Conservation (phyloP, 2,888 invertebrate genomes). For the Pammene fasciana region DNA sequence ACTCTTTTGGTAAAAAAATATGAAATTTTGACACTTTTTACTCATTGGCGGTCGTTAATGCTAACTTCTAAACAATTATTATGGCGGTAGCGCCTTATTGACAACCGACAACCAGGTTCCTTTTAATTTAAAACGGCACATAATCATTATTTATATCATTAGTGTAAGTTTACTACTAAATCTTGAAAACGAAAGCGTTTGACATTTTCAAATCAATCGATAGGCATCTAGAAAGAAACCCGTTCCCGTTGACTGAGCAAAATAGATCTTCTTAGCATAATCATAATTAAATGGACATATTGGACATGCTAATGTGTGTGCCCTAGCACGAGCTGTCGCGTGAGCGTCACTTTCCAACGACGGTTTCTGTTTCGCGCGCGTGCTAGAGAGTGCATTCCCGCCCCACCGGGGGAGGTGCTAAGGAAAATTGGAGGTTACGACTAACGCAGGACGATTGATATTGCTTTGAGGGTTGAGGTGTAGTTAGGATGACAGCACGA, state of each 20-base stretch:
- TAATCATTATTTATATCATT: too few species aligned
- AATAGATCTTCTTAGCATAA: slow-evolving; percentile 37
- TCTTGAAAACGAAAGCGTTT: slow-evolving; percentile 31
- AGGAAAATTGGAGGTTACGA: slow-evolving; percentile 48
- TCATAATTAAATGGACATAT: slow-evolving; percentile 45
- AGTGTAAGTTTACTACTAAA: neutral
- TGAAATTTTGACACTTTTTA: too few species aligned
- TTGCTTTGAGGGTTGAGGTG: neutral
- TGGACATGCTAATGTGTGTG: slow-evolving; percentile 61
- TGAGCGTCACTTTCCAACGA: slow-evolving; percentile 74
- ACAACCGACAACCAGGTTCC: too few species aligned
- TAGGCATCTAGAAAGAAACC: slow-evolving; percentile 42
- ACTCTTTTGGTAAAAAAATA: too few species aligned
- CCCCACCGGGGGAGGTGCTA: slow-evolving; percentile 45
- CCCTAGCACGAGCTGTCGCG: slow-evolving; percentile 67
- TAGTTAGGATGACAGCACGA: neutral
- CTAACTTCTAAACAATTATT: too few species aligned
- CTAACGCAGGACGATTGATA: slow-evolving; percentile 2
- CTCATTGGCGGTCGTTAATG: too few species aligned
- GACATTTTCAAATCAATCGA: slow-evolving; percentile 36
- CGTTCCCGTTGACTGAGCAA: slow-evolving; percentile 39
- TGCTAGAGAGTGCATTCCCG: slow-evolving; percentile 69
- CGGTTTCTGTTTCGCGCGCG: slow-evolving; percentile 71
- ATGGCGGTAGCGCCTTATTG: too few species aligned
- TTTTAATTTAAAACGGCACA: neutral